A percentile compares a stretch with the other conserved stretches of the same genome.
These are phyloP conservation scores for Chaetura pelagica DNA, from an alignment of 2,113 vertebrate species.

Conservation along the genomic window DNA sequence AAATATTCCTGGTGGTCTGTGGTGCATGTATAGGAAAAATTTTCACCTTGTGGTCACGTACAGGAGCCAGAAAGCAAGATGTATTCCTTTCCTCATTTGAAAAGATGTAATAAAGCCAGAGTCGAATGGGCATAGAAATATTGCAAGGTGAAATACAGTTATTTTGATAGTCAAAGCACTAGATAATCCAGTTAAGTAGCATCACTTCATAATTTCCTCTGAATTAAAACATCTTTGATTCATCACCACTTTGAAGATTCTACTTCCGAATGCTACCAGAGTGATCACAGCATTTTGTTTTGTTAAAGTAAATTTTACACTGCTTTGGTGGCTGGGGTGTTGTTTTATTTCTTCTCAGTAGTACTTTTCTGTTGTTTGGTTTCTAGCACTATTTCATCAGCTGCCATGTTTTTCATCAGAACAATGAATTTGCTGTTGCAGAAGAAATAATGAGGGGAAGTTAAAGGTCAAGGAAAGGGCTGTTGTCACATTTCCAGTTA, in stretches of 20 bases:
- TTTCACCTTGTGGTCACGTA: neutral
- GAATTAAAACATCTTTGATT: neutral
- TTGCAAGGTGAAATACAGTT: neutral
- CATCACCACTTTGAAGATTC: neutral
- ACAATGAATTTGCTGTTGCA: neutral
- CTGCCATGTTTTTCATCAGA: neutral
- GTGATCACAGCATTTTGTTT: neutral
- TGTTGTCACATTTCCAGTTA: slow-evolving; percentile 36
- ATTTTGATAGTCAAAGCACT: neutral
- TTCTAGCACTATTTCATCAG: neutral
- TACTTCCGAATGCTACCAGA: neutral
- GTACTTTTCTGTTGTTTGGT: neutral
- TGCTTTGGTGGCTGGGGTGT: neutral
- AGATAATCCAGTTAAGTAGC: neutral
- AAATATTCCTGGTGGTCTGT: neutral
- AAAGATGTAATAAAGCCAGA: neutral
- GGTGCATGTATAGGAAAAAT: neutral
- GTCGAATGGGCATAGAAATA: neutral
- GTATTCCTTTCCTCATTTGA: neutral
- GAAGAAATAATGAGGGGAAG: slow-evolving; percentile 59
- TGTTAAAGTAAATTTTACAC: neutral
- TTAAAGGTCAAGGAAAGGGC: slow-evolving; percentile 48
- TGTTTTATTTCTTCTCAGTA: neutral
- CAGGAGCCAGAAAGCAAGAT: neutral
- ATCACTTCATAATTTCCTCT: neutral